A percentile compares a stretch with the other conserved stretches of the same genome.
Conservation (phyloP, 2,888 invertebrate species). For the Drosophila eohydei region DNA sequence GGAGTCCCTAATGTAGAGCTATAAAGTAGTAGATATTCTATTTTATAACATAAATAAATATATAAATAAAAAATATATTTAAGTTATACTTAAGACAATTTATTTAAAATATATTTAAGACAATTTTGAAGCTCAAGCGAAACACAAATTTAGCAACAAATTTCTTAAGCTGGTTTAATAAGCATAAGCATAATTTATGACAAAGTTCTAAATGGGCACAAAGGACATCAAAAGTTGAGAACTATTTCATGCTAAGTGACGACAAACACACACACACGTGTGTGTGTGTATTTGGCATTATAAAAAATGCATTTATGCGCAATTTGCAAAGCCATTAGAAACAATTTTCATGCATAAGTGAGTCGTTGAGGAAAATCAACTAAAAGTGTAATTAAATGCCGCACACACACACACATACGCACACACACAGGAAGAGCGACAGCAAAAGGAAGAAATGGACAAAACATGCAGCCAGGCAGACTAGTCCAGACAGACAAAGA, state of each 20-base stretch:
- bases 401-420: constrained; percentile 14
- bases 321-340: constrained; percentile 61
- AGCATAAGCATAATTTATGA: constrained; percentile 3
- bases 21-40: too few species aligned
- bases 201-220: constrained; percentile 2
- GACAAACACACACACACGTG: not conserved
- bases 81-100: too few species aligned
- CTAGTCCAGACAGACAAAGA: constrained; percentile 30
- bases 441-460: constrained; percentile 31
- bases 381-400: constrained; percentile 60
- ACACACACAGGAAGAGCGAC: constrained; percentile 41
- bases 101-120: too few species aligned
- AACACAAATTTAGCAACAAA: not conserved
- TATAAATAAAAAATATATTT: too few species aligned
- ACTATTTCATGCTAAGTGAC: constrained; percentile 10
- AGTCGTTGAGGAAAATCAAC: constrained; percentile 55
- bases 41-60: not conserved
- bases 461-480: constrained; percentile 20
- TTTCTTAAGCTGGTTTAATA: not conserved
- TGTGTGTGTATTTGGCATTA: constrained; percentile 4
- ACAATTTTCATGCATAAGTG: constrained; percentile 66
- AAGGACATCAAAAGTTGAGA: constrained; percentile 1
- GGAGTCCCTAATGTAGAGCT: too few species aligned
- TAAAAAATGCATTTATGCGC: constrained; percentile 51
- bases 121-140: too few species aligned